A percentile compares a stretch with the other conserved stretches of the same genome.
Conservation (phyloP, 1,140 invertebrate species). For the Linepithema humile region DNA sequence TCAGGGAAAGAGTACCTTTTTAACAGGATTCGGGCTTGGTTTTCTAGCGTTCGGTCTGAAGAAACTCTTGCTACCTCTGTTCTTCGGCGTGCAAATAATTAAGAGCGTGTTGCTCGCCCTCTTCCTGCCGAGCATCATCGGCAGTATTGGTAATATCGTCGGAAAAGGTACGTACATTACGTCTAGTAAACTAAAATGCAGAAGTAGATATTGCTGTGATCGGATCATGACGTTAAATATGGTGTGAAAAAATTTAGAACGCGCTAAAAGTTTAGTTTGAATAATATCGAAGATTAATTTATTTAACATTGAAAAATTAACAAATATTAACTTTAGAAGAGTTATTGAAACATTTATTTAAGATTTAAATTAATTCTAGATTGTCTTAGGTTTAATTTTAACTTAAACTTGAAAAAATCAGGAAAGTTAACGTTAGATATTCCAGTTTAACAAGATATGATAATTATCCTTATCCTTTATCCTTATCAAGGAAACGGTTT, state of each 20-base stretch:
- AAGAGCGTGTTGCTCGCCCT: slow-evolving; percentile 92
- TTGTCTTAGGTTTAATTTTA: background rate
- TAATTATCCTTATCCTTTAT: background rate
- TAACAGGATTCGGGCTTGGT: slow-evolving; percentile 89
- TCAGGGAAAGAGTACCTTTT: slow-evolving; percentile 87
- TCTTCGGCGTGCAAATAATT: slow-evolving; percentile 91
- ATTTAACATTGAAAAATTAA: background rate
- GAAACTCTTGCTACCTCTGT: slow-evolving; percentile 91
- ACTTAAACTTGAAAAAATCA: background rate
- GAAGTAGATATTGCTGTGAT: background rate
- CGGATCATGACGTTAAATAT: background rate
- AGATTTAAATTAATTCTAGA: background rate
- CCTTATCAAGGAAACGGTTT: background rate
- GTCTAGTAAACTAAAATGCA: background rate
- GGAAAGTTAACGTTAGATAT: background rate
- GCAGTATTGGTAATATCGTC: slow-evolving; percentile 91
- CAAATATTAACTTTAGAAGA: background rate
- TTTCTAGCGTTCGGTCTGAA: slow-evolving; percentile 92
- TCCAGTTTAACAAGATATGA: background rate
- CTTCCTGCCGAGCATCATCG: slow-evolving; percentile 92
- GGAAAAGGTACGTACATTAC: slow-evolving; percentile 88
- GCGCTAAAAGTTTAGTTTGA: background rate
- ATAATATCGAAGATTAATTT: background rate
- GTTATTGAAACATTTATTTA: background rate
- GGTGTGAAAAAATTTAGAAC: background rate